Conservation (phyloP, 2,797 vertebrate genomes). For the Esox masquinongy region DNA sequence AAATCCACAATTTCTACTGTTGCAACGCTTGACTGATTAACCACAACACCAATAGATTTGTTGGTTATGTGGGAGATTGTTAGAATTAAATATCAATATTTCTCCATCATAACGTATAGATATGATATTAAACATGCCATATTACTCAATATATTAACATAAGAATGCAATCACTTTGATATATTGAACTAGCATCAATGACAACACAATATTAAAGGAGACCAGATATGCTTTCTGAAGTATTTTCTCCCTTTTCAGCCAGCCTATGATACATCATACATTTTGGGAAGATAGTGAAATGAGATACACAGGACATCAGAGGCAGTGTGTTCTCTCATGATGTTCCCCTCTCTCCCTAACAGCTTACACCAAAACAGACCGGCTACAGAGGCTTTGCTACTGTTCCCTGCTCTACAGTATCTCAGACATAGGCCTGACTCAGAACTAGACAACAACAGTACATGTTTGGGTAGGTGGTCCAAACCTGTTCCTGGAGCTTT, state of each 20-base stretch:
- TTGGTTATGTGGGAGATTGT: background rate
- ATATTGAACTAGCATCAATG: background rate
- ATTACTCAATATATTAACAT: no score
- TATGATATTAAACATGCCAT: background rate
- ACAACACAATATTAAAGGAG: no score
- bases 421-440: background rate
- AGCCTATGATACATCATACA: background rate
- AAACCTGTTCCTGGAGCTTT: no score
- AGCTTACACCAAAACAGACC: constrained; percentile 3
- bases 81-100: background rate
- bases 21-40: background rate
- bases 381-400: background rate
- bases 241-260: no score
- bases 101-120: background rate
- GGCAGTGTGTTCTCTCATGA: background rate
- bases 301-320: background rate
- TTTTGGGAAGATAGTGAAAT: background rate
- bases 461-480: background rate
- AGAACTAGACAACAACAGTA: background rate
- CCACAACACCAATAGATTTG: background rate
- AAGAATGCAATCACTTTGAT: no score
- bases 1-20: constrained; percentile 5
- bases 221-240: no score
- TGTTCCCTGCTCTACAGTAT: background rate
- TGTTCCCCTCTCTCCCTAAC: background rate